phyloP scores from a whole-genome alignment of 2,113 vertebrate genomes.

The Hiodon tergisus region DNA sequence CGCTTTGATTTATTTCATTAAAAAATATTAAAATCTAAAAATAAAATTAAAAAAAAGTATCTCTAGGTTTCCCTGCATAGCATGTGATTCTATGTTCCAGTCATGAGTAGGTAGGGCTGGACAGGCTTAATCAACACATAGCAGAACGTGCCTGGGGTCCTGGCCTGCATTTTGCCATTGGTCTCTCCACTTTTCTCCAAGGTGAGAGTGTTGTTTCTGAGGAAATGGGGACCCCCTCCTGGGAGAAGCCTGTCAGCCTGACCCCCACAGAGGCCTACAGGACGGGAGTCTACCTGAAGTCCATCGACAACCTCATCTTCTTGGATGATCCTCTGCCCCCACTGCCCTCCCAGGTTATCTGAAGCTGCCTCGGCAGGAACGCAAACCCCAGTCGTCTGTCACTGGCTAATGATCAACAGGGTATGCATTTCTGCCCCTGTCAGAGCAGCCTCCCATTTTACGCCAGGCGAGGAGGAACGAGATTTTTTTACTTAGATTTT shows the following conservation, averaged over 20 bases:
- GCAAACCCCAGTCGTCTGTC: neutral
- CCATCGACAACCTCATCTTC: constrained; percentile 29
- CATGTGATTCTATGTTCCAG: too few species aligned
- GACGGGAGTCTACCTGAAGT: neutral
- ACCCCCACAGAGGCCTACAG: constrained; percentile 26
- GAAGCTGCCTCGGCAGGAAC: neutral
- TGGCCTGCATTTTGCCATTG: neutral
- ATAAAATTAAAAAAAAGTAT: too few species aligned
- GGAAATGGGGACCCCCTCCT: constrained; percentile 29
- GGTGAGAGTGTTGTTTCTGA: constrained; percentile 38
- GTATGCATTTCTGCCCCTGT: too few species aligned
- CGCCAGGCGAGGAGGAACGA: too few species aligned
- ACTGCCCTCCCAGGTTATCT: neutral
- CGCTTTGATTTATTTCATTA: too few species aligned
- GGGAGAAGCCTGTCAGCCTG: constrained; percentile 40
- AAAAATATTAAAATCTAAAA: too few species aligned
- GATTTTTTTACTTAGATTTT: too few species aligned
- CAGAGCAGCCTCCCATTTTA: too few species aligned
- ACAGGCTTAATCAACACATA: too few species aligned
- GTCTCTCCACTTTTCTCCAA: constrained; percentile 22
- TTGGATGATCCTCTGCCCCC: constrained; percentile 31
- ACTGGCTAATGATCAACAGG: too few species aligned
- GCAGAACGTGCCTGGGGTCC: neutral
- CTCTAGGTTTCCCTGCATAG: too few species aligned
- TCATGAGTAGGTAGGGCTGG: too few species aligned